Percentiles rank a stretch among this genome's conserved stretches.
These are phyloP conservation scores for Cynoglossus semilaevis DNA, from an alignment of 2,113 vertebrate species.

Conservation along the genomic window DNA sequence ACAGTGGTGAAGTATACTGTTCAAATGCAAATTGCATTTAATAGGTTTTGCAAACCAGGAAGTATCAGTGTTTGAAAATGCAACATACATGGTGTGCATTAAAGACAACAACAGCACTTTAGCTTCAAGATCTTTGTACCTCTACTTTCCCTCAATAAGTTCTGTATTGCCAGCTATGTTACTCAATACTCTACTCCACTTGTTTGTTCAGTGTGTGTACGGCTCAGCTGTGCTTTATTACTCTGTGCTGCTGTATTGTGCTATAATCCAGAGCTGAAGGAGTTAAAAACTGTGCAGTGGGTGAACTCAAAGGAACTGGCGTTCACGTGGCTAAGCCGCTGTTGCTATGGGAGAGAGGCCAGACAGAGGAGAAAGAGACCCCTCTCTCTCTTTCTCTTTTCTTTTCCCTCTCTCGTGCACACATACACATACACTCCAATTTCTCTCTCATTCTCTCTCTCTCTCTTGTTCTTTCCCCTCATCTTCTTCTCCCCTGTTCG, in stretches of 20 bases:
- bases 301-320: slow-evolving; percentile 72
- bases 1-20: too few species aligned
- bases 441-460: slow-evolving; percentile 24
- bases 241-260: slow-evolving; percentile 15
- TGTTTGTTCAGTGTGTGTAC: slow-evolving; percentile 1
- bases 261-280: slow-evolving; percentile 47
- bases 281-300: slow-evolving; percentile 67
- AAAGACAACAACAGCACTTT: background rate
- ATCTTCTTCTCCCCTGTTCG: slow-evolving; percentile 35
- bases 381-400: slow-evolving; percentile 48
- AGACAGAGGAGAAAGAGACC: slow-evolving; percentile 72
- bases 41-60: too few species aligned
- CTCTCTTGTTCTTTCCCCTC: slow-evolving; percentile 23
- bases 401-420: slow-evolving; percentile 27
- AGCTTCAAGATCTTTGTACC: background rate
- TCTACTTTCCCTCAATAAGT: background rate
- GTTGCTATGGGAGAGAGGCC: slow-evolving; percentile 80
- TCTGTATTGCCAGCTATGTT: too few species aligned
- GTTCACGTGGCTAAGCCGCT: slow-evolving; percentile 73
- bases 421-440: too few species aligned
- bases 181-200: background rate
- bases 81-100: too few species aligned
- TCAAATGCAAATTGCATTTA: too few species aligned
- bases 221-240: background rate
- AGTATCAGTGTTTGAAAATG: too few species aligned